phyloP scores from a whole-genome alignment of 2,888 invertebrate genomes.

The Buathra laborator region DNA sequence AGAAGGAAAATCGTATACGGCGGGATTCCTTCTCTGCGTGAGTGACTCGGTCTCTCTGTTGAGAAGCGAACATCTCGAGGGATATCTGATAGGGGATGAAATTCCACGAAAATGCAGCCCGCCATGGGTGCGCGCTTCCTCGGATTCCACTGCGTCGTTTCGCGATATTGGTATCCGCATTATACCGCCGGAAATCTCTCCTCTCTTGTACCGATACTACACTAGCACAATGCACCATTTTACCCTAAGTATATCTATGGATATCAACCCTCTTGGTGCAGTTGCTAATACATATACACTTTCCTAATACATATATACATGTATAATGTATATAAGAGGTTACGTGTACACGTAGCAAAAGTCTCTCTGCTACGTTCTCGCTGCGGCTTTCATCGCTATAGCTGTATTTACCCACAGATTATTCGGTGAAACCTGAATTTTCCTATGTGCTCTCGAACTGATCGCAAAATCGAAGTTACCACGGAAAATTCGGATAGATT shows the following conservation, averaged over 20 bases:
- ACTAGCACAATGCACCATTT: neutral
- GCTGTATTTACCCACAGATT: neutral
- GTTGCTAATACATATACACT: conserved; percentile 15
- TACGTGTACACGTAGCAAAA: conserved; percentile 1
- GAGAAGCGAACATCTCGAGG: conserved; percentile 41
- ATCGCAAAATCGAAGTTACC: neutral
- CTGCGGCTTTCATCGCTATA: neutral
- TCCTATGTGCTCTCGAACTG: neutral
- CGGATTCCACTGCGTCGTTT: conserved; percentile 63
- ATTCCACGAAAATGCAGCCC: conserved; percentile 59
- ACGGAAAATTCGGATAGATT: neutral
- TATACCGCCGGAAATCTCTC: conserved; percentile 49
- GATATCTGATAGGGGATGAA: conserved; percentile 25
- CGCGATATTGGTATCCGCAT: conserved; percentile 65
- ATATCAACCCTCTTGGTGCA: neutral
- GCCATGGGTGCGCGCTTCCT: conserved; percentile 43
- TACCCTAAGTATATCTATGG: neutral
- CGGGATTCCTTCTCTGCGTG: conserved; percentile 47
- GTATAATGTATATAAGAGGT: conserved; percentile 16
- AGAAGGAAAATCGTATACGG: conserved; percentile 1
- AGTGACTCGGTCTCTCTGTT: conserved; percentile 42
- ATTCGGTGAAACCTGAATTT: neutral
- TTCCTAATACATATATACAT: conserved; percentile 13
- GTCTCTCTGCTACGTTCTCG: neutral
- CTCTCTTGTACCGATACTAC: conserved; percentile 31